Evolutionary conservation across 2,113 vertebrate species (phyloP).

Genomic region (Andinoacara biseriatus): DNA sequence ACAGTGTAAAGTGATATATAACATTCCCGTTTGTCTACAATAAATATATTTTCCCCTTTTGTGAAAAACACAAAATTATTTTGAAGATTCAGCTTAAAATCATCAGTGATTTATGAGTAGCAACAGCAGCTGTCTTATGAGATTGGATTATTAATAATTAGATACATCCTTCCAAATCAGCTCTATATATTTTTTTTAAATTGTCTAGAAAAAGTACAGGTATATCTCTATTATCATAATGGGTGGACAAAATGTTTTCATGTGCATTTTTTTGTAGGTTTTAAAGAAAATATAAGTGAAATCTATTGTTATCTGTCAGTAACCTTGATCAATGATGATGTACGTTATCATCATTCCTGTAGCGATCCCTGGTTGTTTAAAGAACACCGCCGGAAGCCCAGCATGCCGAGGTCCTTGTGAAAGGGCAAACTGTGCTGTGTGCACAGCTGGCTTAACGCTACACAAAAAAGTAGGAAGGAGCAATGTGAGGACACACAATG

Average conservation of each 20-base stretch:
- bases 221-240: background rate
- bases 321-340: background rate
- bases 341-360: background rate
- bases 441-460: background rate
- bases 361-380: constrained; percentile 8
- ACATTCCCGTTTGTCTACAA: background rate
- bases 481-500: background rate
- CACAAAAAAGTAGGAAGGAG: background rate
- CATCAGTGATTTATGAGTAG: background rate
- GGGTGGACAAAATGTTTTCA: background rate
- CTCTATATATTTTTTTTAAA: background rate
- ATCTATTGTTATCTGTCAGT: background rate
- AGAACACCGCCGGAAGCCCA: background rate
- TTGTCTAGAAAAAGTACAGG: background rate
- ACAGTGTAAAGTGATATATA: background rate
- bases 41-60: background rate
- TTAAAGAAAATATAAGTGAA: background rate
- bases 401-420: constrained; percentile 7
- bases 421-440: constrained; percentile 23
- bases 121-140: background rate
- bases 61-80: background rate
- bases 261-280: background rate
- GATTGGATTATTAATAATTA: background rate
- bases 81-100: background rate
- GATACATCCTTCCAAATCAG: background rate